phyloP scores from a whole-genome alignment of 1,140 invertebrate genomes.

The Drosophila takahashii region DNA sequence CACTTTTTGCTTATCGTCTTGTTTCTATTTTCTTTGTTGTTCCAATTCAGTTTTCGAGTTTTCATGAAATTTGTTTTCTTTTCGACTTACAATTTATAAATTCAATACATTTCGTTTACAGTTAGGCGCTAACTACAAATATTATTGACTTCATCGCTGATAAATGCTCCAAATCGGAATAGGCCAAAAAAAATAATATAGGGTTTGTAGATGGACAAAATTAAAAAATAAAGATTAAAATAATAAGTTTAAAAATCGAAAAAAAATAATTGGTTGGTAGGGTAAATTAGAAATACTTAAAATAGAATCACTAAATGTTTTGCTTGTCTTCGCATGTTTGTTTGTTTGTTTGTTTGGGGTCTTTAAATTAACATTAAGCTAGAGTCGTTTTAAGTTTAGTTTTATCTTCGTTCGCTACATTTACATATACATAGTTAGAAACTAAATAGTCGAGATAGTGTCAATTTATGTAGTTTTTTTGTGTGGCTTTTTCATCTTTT shows the following conservation, averaged over 20 bases:
- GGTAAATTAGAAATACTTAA: slow-evolving; percentile 67
- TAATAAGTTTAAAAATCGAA: slow-evolving; percentile 55
- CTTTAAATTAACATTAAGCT: slow-evolving; percentile 70
- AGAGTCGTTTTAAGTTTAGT: slow-evolving; percentile 66
- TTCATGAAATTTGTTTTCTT: slow-evolving; percentile 20
- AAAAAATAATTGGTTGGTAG: slow-evolving; percentile 51
- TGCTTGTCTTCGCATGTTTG: slow-evolving; percentile 68
- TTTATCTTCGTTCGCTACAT: slow-evolving; percentile 40
- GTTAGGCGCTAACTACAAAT: slow-evolving; percentile 65
- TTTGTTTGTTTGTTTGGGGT: slow-evolving; percentile 42
- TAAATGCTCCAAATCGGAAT: slow-evolving; percentile 61
- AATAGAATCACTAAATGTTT: slow-evolving; percentile 82
- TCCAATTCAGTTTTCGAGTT: slow-evolving; percentile 32
- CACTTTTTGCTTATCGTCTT: slow-evolving; percentile 45
- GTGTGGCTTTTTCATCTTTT: slow-evolving; percentile 35
- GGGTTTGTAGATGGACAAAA: slow-evolving; percentile 31
- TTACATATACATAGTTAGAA: slow-evolving; percentile 60
- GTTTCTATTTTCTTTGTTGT: slow-evolving; percentile 22
- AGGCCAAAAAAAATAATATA: slow-evolving; percentile 63
- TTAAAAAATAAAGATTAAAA: slow-evolving; percentile 57
- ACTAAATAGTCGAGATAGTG: slow-evolving; percentile 77
- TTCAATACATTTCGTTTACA: slow-evolving; percentile 75
- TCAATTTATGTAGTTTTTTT: slow-evolving; percentile 62
- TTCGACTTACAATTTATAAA: slow-evolving; percentile 73
- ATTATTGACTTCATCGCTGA: slow-evolving; percentile 65